Evolutionary conservation across 2,888 invertebrate species (phyloP), one percentile per base, ranked within the genome.

Genomic region (Dicyrtoma fusca): DNA sequence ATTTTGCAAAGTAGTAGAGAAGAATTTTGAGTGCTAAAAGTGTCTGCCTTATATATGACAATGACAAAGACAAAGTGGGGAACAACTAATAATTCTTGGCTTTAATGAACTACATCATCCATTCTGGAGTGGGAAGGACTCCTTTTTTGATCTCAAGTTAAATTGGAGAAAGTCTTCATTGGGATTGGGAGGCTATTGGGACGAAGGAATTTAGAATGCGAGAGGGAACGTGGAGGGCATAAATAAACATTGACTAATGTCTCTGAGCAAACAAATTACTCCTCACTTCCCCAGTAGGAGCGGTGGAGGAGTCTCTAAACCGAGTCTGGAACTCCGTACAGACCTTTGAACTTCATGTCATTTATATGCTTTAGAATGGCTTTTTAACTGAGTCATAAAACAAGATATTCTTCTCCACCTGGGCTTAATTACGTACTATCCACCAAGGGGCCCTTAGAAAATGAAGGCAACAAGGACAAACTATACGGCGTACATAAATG

Each of bases 311-410:
- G 19, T 17, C 19, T 17, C 53, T 53, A 53, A 53, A 53, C 53
- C 53, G 17, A 21, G 53, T 11, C 17, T 10, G 53, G 19, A 49
- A 49, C n/a, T 49, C n/a, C 13, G n/a, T 4, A 44, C 11, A 4
- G 4, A 17, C 34, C 14, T 49, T 49, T 49, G 49, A 17, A 49
- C 49, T 49, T 49, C n/a, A 49, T 6, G 17, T 61, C 61, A 34
- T 61, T 61, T 17, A 61, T 61, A 17, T 61, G 17, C 26, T 5
- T 42, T 8, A 49, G 25, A 57, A 64, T 64, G 25, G 64, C 13
- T 45, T 25, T 64, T 64, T 64, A 64, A 64, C 45, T 64, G 64
- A 17, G 21, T 64, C 64, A 64, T 64, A 64, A 64, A 64, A 25
- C 49, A 64, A 64, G 64, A 64, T 64, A 25, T 49, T 44, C 26